Conservation (phyloP, 2,797 vertebrate species). For the Furcifer pardalis region DNA sequence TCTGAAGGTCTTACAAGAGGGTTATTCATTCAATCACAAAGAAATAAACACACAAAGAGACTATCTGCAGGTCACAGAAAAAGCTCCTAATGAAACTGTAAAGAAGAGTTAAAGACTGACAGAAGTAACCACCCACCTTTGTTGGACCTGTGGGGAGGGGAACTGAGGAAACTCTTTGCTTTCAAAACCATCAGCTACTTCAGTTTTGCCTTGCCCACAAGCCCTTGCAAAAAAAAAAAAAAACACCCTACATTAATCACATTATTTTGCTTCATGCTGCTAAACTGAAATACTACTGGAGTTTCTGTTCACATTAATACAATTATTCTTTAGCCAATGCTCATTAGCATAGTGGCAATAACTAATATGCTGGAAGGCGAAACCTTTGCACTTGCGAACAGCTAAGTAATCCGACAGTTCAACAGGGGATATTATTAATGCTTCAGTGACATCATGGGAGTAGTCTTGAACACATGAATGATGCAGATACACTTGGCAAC, state of each 20-base stretch:
- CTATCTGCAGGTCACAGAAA: not conserved
- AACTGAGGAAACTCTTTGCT: not conserved
- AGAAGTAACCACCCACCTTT: constrained; percentile 3
- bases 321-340: constrained; percentile 17
- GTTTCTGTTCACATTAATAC: constrained; percentile 23
- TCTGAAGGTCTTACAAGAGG: not conserved
- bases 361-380: not conserved
- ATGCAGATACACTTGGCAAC: constrained; percentile 26
- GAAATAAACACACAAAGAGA: constrained; percentile 17
- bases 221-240: constrained; percentile 18
- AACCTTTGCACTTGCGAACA: constrained; percentile 36
- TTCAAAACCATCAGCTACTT: constrained; percentile 17
- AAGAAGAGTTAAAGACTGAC: constrained; percentile 26
- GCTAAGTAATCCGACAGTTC: constrained; percentile 27
- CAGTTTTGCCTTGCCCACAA: constrained; percentile 30
- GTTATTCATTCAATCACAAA: not conserved
- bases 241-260: constrained; percentile 27
- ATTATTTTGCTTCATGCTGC: constrained; percentile 18
- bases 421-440: constrained; percentile 44
- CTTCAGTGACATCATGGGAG: constrained; percentile 47
- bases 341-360: constrained; percentile 16
- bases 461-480: constrained; percentile 16
- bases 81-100: constrained; percentile 26
- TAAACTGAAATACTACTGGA: not conserved
- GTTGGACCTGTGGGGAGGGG: constrained; percentile 16